A percentile compares a stretch with the other conserved stretches of the same genome.
Conservation (phyloP, 2,113 vertebrate species). For the Mirza zaza region DNA sequence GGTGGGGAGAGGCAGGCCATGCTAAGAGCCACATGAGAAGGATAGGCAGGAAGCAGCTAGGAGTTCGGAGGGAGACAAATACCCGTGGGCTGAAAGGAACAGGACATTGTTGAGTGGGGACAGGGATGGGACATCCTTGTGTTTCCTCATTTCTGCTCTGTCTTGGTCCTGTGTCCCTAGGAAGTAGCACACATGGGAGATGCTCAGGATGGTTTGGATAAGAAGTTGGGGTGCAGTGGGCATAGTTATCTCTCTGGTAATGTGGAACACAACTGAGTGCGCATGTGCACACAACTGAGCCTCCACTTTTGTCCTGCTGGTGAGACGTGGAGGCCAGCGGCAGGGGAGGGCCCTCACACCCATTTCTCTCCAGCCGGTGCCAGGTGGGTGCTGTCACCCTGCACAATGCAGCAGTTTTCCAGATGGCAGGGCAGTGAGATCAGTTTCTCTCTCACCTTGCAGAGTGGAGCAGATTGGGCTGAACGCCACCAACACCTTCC, state of each 20-base stretch:
- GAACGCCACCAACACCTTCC: slow-evolving; percentile 95
- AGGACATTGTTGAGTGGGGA: not conserved
- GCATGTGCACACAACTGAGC: too few species aligned
- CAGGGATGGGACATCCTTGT: not conserved
- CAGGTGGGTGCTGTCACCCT: not conserved
- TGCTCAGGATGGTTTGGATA: not conserved
- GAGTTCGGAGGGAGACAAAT: not conserved
- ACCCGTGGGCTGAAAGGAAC: not conserved
- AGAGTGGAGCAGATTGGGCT: slow-evolving; percentile 87
- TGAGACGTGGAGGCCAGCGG: accelerated
- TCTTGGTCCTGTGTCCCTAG: not conserved
- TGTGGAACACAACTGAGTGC: not conserved
- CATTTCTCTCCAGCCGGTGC: not conserved
- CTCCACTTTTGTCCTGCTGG: not conserved
- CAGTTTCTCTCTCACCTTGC: slow-evolving; percentile 1
- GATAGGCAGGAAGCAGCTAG: not conserved
- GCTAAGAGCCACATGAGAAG: not conserved
- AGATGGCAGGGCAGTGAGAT: not conserved
- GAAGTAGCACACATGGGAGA: not conserved
- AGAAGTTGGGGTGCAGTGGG: not conserved
- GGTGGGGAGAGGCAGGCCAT: not conserved
- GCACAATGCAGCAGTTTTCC: accelerated
- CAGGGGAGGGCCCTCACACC: not conserved
- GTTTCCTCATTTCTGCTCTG: not conserved
- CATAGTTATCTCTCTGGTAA: not conserved